Evolutionary conservation across 2,888 invertebrate species (phyloP), one percentile per base, ranked within the genome.

Genomic region (Andricus curvator): DNA sequence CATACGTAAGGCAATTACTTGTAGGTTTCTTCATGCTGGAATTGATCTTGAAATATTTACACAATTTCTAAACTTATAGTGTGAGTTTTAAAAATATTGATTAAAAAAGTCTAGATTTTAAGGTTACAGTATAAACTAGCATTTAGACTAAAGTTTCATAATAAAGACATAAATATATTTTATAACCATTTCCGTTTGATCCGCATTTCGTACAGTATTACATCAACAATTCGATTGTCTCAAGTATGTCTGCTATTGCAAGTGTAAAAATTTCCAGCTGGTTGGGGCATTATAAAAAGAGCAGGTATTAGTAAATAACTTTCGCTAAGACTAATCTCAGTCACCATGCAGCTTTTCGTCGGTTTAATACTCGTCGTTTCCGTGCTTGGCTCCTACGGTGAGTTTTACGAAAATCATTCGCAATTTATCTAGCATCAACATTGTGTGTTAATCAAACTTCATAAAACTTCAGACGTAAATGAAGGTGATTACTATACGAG

Each of bases 191-290:
- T 62, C n/a, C 4, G 11, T 62, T 22, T 22, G 11, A 25, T 62
- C 62, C 13, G 25, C 25, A 4, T 13, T 62, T 62, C 25, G 62
- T 62, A 22, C 9, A 62, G 25, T 62, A 25, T 62, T 62, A 62
- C 62, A 62, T 62, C 62, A 62, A 62, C 62, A 62, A 62, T 62
- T 62, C 62, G 25, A 62, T 62, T 62, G 62, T 25, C 62, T 62
- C 62, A 62, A 62, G 62, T 62, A 62, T 62, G 62, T 62, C 62
- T 25, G 25, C 13, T 20, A 62, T 62, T 62, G 62, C 62, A 22
- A 62, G 62, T 62, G 62, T 62, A 62, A 62, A 62, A 62, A 62
- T 25, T 25, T n/a, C 62, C 62, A 13, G 22, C 62, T 25, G n/a
- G 25, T 25, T 62, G 13, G 25, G 62, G 62, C 13, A 25, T 62